These are phyloP conservation scores for Formica aserva DNA, from an alignment of 2,888 invertebrate genomes.

Conservation along the genomic window DNA sequence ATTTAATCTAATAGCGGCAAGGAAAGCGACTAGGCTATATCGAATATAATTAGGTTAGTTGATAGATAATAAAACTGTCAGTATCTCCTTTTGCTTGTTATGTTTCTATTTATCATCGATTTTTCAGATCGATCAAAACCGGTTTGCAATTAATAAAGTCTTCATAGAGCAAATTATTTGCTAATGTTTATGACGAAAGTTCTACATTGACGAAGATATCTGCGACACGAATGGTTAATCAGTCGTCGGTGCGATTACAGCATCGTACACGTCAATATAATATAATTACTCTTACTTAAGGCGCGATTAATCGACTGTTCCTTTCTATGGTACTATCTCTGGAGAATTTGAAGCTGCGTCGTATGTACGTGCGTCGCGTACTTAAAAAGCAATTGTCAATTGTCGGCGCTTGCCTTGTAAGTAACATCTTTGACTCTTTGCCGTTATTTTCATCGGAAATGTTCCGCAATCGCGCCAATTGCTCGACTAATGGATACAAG, in stretches of 20 bases:
- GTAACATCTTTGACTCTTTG: background rate
- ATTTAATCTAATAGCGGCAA: background rate
- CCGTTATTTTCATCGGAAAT: background rate
- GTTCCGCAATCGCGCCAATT: conserved; percentile 24
- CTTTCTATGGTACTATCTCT: background rate
- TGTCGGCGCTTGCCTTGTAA: background rate
- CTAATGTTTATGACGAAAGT: conserved; percentile 46
- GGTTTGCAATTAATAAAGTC: conserved; percentile 30
- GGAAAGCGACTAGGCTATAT: background rate
- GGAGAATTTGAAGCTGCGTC: background rate
- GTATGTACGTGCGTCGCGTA: background rate
- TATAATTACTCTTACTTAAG: conserved; percentile 28
- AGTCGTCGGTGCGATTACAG: conserved; percentile 21
- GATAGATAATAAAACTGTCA: background rate
- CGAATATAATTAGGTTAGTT: background rate
- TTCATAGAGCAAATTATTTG: conserved; percentile 19
- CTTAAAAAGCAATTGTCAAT: conserved; percentile 17
- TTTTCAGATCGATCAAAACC: conserved; percentile 18
- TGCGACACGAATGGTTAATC: conserved; percentile 42
- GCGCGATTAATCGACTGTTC: background rate
- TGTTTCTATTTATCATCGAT: conserved; percentile 5
- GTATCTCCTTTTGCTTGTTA: background rate
- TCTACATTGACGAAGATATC: conserved; percentile 32
- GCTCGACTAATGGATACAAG: conserved; percentile 18
- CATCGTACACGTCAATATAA: conserved; percentile 28